These are phyloP conservation scores for Pentamera pediparva DNA, from an alignment of 53 echinoderm and acorn worm genomes.

Conservation along the genomic window DNA sequence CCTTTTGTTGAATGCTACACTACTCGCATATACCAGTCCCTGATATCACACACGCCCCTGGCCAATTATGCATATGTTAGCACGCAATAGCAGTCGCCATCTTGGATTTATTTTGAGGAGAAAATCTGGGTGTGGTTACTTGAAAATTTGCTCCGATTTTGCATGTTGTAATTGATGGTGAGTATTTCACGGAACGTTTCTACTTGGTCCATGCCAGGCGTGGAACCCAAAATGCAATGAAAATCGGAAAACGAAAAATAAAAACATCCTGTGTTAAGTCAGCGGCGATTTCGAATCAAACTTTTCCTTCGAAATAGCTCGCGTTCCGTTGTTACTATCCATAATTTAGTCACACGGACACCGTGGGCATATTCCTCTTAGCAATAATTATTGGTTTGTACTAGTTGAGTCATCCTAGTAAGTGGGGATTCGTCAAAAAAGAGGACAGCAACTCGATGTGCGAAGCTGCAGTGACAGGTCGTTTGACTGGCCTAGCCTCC, in stretches of 20 bases:
- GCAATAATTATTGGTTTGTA: too few species aligned
- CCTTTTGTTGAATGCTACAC: slow-evolving; percentile 83
- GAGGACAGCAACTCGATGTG: too few species aligned
- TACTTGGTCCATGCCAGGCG: slow-evolving; percentile 14
- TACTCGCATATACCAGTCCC: too few species aligned
- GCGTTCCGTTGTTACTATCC: too few species aligned
- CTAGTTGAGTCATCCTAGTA: too few species aligned
- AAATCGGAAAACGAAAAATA: background rate
- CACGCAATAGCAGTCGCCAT: slow-evolving; percentile 98
- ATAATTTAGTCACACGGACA: too few species aligned
- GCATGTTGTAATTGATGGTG: slow-evolving; percentile 30
- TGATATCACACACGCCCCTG: slow-evolving; percentile 52
- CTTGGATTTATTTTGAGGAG: slow-evolving; percentile 63
- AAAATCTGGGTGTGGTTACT: slow-evolving; percentile 41
- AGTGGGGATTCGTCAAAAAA: too few species aligned
- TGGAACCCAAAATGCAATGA: background rate
- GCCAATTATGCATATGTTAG: slow-evolving; percentile 96
- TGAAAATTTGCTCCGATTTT: slow-evolving; percentile 35
- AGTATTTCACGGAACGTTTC: slow-evolving; percentile 48
- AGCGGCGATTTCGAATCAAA: slow-evolving; percentile 29
- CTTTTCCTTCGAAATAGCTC: background rate
- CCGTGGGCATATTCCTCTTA: too few species aligned
- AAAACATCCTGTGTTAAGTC: slow-evolving; percentile 26
- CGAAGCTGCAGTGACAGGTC: too few species aligned
- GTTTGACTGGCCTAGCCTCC: too few species aligned